Conservation (phyloP, 1,140 invertebrate genomes). For the Eciton burchellii region DNA sequence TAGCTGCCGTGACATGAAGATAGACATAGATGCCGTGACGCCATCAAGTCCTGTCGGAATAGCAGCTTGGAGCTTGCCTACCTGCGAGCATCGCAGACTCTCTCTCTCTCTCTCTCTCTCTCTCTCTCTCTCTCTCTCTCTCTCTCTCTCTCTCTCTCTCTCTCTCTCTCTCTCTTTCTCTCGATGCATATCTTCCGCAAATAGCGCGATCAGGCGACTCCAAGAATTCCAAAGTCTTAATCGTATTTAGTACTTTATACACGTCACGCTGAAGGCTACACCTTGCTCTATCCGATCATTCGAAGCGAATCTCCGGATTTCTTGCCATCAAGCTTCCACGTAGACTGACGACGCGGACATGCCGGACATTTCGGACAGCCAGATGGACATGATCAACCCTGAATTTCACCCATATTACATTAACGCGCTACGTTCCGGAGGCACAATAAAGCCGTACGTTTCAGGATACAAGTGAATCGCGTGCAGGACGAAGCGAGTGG, state of each 20-base stretch:
- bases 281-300: too few relatives aligned
- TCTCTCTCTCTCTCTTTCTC: too few relatives aligned
- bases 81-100: conserved; percentile 41
- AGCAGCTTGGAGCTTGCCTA: conserved; percentile 40
- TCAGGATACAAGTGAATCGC: conserved; percentile 5
- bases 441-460: not conserved
- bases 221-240: too few relatives aligned
- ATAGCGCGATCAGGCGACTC: conserved; percentile 44
- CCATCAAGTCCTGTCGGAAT: conserved; percentile 51
- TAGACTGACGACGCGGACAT: too few relatives aligned
- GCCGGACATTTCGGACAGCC: too few relatives aligned
- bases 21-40: conserved; percentile 30
- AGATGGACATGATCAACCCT: not conserved
- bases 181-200: conserved; percentile 40
- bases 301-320: too few relatives aligned
- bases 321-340: too few relatives aligned
- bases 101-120: too few relatives aligned
- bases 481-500: conserved; percentile 53
- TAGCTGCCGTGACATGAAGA: conserved; percentile 44
- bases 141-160: too few relatives aligned
- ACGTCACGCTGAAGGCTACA: too few relatives aligned
- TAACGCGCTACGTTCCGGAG: not conserved
- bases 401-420: not conserved
- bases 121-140: too few relatives aligned
- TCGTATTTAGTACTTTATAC: too few relatives aligned